These are phyloP conservation scores for Rhimphoctona megacephalus DNA, from an alignment of 2,888 invertebrate species.

Conservation along the genomic window DNA sequence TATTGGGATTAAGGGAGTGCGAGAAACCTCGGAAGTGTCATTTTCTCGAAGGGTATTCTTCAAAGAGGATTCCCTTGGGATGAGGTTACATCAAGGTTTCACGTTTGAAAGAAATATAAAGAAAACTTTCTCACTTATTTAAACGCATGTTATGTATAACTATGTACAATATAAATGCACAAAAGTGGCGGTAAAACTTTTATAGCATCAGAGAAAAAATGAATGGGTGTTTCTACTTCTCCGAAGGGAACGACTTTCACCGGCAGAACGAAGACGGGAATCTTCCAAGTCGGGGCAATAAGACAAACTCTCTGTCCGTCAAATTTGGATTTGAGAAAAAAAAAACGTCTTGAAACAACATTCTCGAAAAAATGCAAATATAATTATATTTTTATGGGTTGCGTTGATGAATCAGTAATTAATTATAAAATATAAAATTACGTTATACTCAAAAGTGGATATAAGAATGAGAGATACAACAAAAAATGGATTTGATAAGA, in stretches of 20 bases:
- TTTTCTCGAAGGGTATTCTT: not conserved
- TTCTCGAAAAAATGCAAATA: not conserved
- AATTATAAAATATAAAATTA: not conserved
- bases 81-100: slow-evolving; percentile 31
- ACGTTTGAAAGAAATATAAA: not conserved
- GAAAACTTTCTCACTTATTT: slow-evolving; percentile 8
- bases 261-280: slow-evolving; percentile 8
- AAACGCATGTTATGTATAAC: not conserved
- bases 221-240: slow-evolving; percentile 38
- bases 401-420: not conserved
- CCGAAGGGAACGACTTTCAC: slow-evolving; percentile 55
- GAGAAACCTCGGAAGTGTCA: slow-evolving; percentile 34
- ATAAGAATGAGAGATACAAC: not conserved
- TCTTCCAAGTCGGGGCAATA: slow-evolving; percentile 4
- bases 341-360: not conserved
- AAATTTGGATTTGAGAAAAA: not conserved
- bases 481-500: not conserved
- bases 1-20: not conserved
- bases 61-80: slow-evolving; percentile 28
- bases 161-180: not conserved
- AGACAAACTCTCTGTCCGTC: not conserved
- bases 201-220: slow-evolving; percentile 27
- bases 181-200: not conserved
- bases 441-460: too few relatives aligned
- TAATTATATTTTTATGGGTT: not conserved